Base-by-base conservation (phyloP, 1,140 invertebrate genomes). In the Mizuhopecten yessoensis region DNA sequence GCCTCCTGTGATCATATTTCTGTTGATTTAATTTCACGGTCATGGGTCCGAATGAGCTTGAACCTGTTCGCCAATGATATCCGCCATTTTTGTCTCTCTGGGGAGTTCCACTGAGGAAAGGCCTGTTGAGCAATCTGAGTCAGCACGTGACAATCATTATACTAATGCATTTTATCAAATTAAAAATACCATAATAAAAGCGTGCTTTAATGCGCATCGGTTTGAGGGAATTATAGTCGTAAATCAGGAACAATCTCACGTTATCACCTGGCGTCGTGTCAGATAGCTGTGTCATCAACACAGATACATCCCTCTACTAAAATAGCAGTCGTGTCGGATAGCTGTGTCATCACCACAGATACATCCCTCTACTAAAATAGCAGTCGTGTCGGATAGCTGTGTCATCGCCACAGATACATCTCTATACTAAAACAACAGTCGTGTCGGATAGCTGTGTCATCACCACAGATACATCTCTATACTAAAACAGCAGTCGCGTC, bases 131-230 rank as follows among this genome's bases (percentile, higher is more conserved):
- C 57, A n/a, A 75, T 29, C n/a, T 75, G 57, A 75, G 1, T 75
- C 57, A 9, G 57, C 23, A 29, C 57, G n/a, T 75, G n/a, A 29
- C 5, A 7, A 75, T 75, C 57, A 75, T 75, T 75, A 75, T 75
- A 75, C 57, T 75, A 75, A 75, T 75, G 57, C n/a, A 75, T 75
- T 75, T 75, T n/a, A 75, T 75, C 57, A 75, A 75, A 75, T 75
- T 75, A 75, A 75, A 49, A 75, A 75, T 75, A 75, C 57, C 9
- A 75, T 75, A 75, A 75, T 7, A 17, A 3, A n/a, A 45, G 42
- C 42, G 1, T 13, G 42, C 17, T 45, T 45, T 45, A 75, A 75
- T 75, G 57, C n/a, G 0, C 23, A 7, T 75, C n/a, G 3, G 57
- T 75, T 75, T 75, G n/a, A n/a, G 11, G 57, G 23, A 75, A 75